Evolutionary conservation across 1,140 invertebrate genomes (phyloP).

Genomic region (Lysiphlebus fabarum): DNA sequence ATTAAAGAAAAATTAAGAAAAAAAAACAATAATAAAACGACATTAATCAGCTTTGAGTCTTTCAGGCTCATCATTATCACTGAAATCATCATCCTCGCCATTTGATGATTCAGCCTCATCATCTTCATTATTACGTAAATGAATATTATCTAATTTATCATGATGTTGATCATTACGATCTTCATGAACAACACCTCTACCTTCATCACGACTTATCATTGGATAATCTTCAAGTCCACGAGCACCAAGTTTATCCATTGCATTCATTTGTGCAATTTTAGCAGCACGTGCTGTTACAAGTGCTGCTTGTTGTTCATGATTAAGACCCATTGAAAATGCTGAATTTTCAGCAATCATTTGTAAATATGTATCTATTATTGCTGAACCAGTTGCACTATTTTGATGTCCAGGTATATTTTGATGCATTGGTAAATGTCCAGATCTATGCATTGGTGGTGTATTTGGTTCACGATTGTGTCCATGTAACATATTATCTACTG

Average conservation of each 20-base stretch:
- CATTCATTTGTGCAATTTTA: slow-evolving; percentile 70
- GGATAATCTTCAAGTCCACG: slow-evolving; percentile 47
- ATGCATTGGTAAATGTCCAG: slow-evolving; percentile 37
- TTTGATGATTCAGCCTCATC: slow-evolving; percentile 40
- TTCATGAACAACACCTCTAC: slow-evolving; percentile 40
- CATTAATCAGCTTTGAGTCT: slow-evolving; percentile 44
- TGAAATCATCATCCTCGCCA: slow-evolving; percentile 49
- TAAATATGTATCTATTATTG: slow-evolving; percentile 78
- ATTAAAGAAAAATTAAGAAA: slow-evolving; percentile 2
- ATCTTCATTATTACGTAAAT: slow-evolving; percentile 21
- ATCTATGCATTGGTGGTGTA: slow-evolving; percentile 43
- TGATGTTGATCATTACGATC: slow-evolving; percentile 36
- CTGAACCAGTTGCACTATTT: slow-evolving; percentile 63
- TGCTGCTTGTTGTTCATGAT: slow-evolving; percentile 56
- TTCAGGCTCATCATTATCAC: slow-evolving; percentile 48
- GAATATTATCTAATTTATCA: slow-evolving; percentile 28
- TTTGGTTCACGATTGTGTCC: slow-evolving; percentile 55
- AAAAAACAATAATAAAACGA: not conserved
- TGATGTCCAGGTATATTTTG: slow-evolving; percentile 37
- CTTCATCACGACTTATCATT: slow-evolving; percentile 47
- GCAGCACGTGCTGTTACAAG: slow-evolving; percentile 61
- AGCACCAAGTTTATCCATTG: slow-evolving; percentile 54
- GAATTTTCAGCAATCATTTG: slow-evolving; percentile 81
- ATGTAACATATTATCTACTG: slow-evolving; percentile 57
- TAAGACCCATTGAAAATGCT: slow-evolving; percentile 56